Base-by-base conservation (phyloP, 1,140 invertebrate genomes). In the Formica exsecta region DNA sequence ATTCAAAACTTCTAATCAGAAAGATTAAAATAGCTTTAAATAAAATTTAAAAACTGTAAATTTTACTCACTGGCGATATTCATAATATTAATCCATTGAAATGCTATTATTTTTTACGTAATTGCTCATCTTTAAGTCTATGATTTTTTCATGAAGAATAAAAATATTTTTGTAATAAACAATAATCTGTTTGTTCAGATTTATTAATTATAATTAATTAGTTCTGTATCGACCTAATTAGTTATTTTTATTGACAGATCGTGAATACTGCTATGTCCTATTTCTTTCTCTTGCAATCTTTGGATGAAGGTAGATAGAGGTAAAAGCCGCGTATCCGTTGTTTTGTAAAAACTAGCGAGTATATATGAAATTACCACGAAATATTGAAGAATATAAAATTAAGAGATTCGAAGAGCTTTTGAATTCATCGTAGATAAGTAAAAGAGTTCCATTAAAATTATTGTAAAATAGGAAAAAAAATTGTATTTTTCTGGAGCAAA, bases 211-310 rank as follows among this genome's bases (percentile, higher is more conserved):
- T 48, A 44, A 44, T 48, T 16, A 13, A 16, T 48, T 48, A 13
- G 13, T 86, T 84, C 13, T 68, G 66, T 87, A 87, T 85, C 71
- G 83, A 86, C 86, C 80, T 64, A 81, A 89, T 85, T 85, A 32
- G 29, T 83, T 29, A 13, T 38, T 32, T 81, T 41, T n/a, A n/a
- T 83, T 81, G 4, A 25, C 57, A 83, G 79, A 73, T 73, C 11
- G 7, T 83, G 11, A 83, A 83, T n/a, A 83, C 79, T 6, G 61
- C 79, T 4, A 61, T 83, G 38, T 83, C 68, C 8, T 83, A 83
- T 19, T 83, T 73, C 29, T 83, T 83, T 32, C 54, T 83, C 6
- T 73, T 83, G 25, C 79, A 83, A 83, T 71, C 79, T 0, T 36
- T 83, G 68, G 68, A 83, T 2, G 38, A 83, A 25, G 9, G 3